phyloP scores from a whole-genome alignment of 2,888 invertebrate genomes.

The Hydraecia micacea region DNA sequence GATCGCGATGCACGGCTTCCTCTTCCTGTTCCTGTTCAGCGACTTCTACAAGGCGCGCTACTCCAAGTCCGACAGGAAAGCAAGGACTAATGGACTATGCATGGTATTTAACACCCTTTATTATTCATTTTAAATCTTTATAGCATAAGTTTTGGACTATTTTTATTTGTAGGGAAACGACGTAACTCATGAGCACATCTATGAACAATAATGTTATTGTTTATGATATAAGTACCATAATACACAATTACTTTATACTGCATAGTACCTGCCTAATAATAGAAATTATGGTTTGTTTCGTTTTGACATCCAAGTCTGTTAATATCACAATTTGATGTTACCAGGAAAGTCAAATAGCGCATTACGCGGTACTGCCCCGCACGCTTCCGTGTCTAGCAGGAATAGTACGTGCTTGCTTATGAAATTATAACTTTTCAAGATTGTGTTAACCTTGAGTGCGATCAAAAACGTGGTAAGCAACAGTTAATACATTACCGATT shows the following conservation, averaged over 20 bases:
- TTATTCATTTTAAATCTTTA: background rate
- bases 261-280: too few species aligned
- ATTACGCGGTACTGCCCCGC: conserved; percentile 13
- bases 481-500: conserved; percentile 12
- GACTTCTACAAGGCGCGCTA: conserved; percentile 98
- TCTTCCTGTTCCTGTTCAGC: conserved; percentile 98
- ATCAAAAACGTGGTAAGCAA: conserved; percentile 24
- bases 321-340: conserved; percentile 23
- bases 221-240: too few species aligned
- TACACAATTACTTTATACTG: background rate
- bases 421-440: conserved; percentile 37
- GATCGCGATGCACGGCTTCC: conserved; percentile 98
- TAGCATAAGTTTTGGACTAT: background rate
- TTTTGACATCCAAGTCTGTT: background rate
- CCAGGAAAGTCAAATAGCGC: conserved; percentile 54
- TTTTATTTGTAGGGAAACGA: background rate
- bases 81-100: conserved; percentile 88
- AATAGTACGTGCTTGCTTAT: conserved; percentile 37
- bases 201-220: background rate
- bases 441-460: conserved; percentile 34
- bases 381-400: conserved; percentile 35
- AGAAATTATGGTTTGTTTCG: background rate
- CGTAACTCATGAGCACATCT: background rate
- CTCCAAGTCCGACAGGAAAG: conserved; percentile 83
- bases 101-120: conserved; percentile 91